Base-by-base conservation (phyloP, 1,140 invertebrate species). In the Trissolcus basalis region DNA sequence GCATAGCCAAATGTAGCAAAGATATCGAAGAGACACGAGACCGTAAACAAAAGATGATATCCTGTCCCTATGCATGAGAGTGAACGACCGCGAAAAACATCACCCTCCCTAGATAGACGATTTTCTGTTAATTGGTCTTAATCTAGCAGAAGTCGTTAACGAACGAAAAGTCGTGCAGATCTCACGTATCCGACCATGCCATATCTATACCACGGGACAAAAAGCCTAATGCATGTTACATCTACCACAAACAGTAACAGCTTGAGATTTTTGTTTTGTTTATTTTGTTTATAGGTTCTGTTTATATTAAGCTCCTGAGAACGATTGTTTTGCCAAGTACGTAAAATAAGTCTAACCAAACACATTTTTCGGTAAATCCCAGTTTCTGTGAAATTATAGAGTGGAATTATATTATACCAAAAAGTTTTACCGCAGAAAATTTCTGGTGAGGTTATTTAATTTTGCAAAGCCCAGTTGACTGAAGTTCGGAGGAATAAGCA, bases 41-140 rank as follows among this genome's bases (percentile, higher is more conserved):
- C n/a, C n/a, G n/a, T 81, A 81, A 82, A 81, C 65, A 75, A 81
- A 69, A 67, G 74, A 71, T 81, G 83, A 70, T 64, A 81, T 81
- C 59, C 70, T 68, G 61, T 68, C 60, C 51, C 36, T 55, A 3
- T 27, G 19, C 19, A 49, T 35, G 48, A 51, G 76, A 78, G 75
- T 78, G 73, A 80, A 80, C 76, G 75, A 78, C 75, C 78, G 71
- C 73, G 68, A 63, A 61, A 80, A 80, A 80, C 68, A 75, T n/a
- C n/a, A n/a, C n/a, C n/a, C n/a, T 81, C 64, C 56, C 73, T 79
- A 80, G 78, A 79, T 81, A 55, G 50, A 45, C 53, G 72, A 70
- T 82, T 81, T 81, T 73, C 71, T 80, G 72, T 82, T 83, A 85
- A 85, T 85, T 83, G 82, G 82, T 83, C 82, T 75, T 80, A 69